phyloP scores from a whole-genome alignment of 2,888 invertebrate species.

The Mesochorus sp. region DNA sequence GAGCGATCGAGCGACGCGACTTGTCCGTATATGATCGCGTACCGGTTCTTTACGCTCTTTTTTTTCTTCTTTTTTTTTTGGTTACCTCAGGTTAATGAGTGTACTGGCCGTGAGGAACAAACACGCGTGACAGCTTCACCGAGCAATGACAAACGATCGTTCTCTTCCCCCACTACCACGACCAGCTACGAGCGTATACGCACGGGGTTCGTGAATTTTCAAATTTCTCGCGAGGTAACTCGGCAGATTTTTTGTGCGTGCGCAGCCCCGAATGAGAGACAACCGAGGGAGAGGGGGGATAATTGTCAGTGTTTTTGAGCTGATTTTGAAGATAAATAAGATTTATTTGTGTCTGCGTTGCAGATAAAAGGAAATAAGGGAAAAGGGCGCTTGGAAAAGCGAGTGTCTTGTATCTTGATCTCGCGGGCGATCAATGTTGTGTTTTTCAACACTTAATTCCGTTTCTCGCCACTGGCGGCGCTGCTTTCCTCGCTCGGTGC shows the following conservation, averaged over 20 bases:
- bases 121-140: slow-evolving; percentile 62
- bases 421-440: slow-evolving; percentile 48
- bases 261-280: slow-evolving; percentile 12
- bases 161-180: slow-evolving; percentile 1
- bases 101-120: slow-evolving; percentile 34
- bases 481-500: no score
- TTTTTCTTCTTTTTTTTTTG: slow-evolving; percentile 10
- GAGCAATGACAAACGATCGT: slow-evolving; percentile 55
- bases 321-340: neutral
- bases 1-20: neutral
- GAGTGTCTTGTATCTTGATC: no score
- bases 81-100: slow-evolving; percentile 25
- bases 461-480: slow-evolving; percentile 40
- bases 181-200: neutral
- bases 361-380: no score
- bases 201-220: slow-evolving; percentile 57
- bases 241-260: slow-evolving; percentile 13
- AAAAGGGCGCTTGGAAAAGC: no score
- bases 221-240: slow-evolving; percentile 57
- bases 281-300: no score
- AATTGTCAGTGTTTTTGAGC: neutral
- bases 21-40: slow-evolving; percentile 1
- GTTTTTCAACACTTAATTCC: slow-evolving; percentile 15
- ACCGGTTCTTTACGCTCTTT: slow-evolving; percentile 8
- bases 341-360: neutral